Conservation (phyloP, 2,113 vertebrate species). For the Poecilia latipinna region DNA sequence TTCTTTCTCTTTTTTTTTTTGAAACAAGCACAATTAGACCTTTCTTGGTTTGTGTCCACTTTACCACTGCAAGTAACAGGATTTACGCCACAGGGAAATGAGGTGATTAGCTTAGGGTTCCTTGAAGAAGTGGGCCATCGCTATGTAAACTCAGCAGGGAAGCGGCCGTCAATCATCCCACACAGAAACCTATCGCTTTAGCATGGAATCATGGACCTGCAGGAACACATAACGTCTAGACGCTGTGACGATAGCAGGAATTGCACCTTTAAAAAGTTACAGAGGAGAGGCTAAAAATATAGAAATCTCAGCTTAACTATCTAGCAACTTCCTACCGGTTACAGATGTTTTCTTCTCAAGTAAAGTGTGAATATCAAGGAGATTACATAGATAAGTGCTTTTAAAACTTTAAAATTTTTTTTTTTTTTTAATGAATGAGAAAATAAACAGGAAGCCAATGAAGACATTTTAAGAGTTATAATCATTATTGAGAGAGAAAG, state of each 20-base stretch:
- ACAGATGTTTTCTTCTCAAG: not conserved
- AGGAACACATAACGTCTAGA: slow-evolving; percentile 34
- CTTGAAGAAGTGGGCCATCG: slow-evolving; percentile 31
- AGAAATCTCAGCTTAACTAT: not conserved
- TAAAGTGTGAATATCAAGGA: no score
- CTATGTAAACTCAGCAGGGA: slow-evolving; percentile 57
- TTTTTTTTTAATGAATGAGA: no score
- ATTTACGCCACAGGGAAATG: slow-evolving; percentile 68
- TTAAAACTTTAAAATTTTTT: no score
- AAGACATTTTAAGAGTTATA: not conserved
- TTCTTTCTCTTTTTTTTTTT: not conserved
- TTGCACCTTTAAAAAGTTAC: not conserved
- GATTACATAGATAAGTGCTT: no score
- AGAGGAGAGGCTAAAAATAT: not conserved
- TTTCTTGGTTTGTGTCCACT: slow-evolving; percentile 29
- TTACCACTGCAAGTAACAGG: slow-evolving; percentile 19
- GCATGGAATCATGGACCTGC: slow-evolving; percentile 19
- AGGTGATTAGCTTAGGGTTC: slow-evolving; percentile 61
- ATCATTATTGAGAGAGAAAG: slow-evolving; percentile 56
- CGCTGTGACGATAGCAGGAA: slow-evolving; percentile 31
- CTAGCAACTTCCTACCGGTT: not conserved
- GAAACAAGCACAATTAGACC: slow-evolving; percentile 27
- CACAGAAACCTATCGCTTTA: slow-evolving; percentile 15
- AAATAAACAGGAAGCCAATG: no score
- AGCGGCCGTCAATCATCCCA: slow-evolving; percentile 62